Conservation (phyloP, 2,797 vertebrate genomes). For the Tokudaia muenninki region DNA sequence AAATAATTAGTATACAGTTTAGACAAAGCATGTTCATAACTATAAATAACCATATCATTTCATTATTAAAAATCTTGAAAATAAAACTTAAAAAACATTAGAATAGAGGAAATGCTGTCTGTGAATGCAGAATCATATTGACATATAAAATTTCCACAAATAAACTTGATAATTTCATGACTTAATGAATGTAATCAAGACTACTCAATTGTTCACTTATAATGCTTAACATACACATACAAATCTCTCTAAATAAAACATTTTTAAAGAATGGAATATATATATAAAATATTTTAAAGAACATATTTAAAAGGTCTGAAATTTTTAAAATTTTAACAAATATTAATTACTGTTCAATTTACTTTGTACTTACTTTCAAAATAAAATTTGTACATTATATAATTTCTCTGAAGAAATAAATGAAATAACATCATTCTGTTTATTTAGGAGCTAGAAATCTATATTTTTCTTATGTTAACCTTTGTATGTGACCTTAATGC, state of each 20-base stretch:
- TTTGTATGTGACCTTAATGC: not conserved
- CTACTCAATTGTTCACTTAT: not conserved
- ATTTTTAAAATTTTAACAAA: not conserved
- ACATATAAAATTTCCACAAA: not conserved
- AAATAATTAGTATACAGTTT: constrained; percentile 2
- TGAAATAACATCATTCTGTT: not conserved
- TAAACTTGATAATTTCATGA: not conserved
- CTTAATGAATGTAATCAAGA: not conserved
- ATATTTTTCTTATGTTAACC: not conserved
- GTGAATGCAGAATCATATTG: not conserved
- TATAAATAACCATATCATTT: not conserved
- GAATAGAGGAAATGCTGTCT: not conserved
- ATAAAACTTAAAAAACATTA: not conserved
- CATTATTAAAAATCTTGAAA: not conserved
- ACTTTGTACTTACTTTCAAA: not conserved
- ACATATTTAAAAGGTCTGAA: not conserved
- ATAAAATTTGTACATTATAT: not conserved
- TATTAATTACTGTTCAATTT: not conserved
- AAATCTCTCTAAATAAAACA: too few species aligned
- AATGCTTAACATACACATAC: not conserved
- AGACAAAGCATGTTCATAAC: not conserved
- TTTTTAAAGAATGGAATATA: too few species aligned
- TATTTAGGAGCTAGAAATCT: not conserved
- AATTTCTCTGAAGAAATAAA: too few species aligned
- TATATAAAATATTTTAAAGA: too few species aligned